Evolutionary conservation across 53 echinoderm and acorn worm genomes (phyloP), one percentile per base, ranked within the genome.

Genomic region (Astropecten irregularis): DNA sequence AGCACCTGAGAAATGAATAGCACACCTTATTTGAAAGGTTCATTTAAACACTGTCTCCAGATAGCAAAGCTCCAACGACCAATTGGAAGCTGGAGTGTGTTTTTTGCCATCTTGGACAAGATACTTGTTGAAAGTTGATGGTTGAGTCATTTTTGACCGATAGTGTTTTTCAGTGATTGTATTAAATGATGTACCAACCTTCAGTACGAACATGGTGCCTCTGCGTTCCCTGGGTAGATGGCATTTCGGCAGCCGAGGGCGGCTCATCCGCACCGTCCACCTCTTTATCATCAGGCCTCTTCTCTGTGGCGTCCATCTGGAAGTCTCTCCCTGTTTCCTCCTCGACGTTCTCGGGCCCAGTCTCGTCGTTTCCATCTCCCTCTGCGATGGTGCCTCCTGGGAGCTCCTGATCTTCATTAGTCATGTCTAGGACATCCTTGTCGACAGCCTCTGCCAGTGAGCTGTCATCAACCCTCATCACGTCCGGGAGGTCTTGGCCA

Each of bases 131-230:
- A n/a, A n/a, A n/a, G n/a, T n/a, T n/a, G n/a, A n/a, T n/a, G n/a
- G n/a, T n/a, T n/a, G n/a, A n/a, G n/a, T n/a, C n/a, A n/a, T n/a
- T n/a, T n/a, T n/a, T n/a, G n/a, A n/a, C n/a, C n/a, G n/a, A n/a
- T n/a, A n/a, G n/a, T n/a, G n/a, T n/a, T n/a, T n/a, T n/a, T n/a
- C n/a, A n/a, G n/a, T n/a, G n/a, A n/a, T n/a, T n/a, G n/a, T n/a
- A n/a, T n/a, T n/a, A n/a, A n/a, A n/a, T n/a, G n/a, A n/a, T n/a
- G n/a, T n/a, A n/a, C 62, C 32, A 61, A 79, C 79, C 79, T 61
- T 79, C 61, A 16, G 62, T 30, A 44, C 62, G 60, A 7, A 16
- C 42, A 62, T 60, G 61, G 32, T 63, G 46, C 29, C 61, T 44
- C 0, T 46, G 20, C 6, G 46, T 20, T 33, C 27, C 79, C 28